Conservation (phyloP, 1,140 invertebrate species). For the Lepidurus packardi region DNA sequence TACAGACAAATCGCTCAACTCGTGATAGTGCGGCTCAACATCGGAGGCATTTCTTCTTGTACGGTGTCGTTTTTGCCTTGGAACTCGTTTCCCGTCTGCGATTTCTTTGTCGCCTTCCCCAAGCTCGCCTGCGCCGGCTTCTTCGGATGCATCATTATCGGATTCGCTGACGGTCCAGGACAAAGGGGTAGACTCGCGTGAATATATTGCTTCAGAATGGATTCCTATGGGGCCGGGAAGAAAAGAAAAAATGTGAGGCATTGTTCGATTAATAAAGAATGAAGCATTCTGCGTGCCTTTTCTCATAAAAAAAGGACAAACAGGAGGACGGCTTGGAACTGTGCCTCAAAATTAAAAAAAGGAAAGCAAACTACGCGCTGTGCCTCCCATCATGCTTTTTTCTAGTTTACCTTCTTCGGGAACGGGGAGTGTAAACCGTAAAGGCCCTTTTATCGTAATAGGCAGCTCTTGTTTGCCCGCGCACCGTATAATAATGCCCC, state of each 20-base stretch:
- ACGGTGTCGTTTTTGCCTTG: slow-evolving; percentile 1
- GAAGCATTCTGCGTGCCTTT: slow-evolving; percentile 31
- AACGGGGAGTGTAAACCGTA: slow-evolving; percentile 51
- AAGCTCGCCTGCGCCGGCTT: not conserved
- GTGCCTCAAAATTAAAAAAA: not conserved
- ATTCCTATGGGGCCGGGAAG: slow-evolving; percentile 36
- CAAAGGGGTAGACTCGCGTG: slow-evolving; percentile 32
- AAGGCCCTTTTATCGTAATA: slow-evolving; percentile 46
- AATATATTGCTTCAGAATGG: slow-evolving; percentile 35
- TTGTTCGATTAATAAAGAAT: slow-evolving; percentile 8
- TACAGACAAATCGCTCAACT: slow-evolving; percentile 6
- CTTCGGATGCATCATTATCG: slow-evolving; percentile 20
- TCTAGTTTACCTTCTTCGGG: slow-evolving; percentile 37
- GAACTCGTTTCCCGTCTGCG: not conserved
- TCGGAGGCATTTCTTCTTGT: not conserved
- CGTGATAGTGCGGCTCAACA: not conserved
- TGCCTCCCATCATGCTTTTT: slow-evolving; percentile 30
- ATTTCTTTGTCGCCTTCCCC: not conserved
- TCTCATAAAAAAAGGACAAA: slow-evolving; percentile 32
- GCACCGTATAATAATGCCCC: slow-evolving; percentile 58
- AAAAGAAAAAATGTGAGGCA: not conserved
- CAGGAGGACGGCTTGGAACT: slow-evolving; percentile 31
- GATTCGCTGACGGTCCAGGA: slow-evolving; percentile 35
- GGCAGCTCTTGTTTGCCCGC: slow-evolving; percentile 58
- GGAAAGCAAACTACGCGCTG: slow-evolving; percentile 36